These are phyloP conservation scores for Taphrorychus bicolor DNA, from an alignment of 2,888 invertebrate genomes.

Conservation along the genomic window DNA sequence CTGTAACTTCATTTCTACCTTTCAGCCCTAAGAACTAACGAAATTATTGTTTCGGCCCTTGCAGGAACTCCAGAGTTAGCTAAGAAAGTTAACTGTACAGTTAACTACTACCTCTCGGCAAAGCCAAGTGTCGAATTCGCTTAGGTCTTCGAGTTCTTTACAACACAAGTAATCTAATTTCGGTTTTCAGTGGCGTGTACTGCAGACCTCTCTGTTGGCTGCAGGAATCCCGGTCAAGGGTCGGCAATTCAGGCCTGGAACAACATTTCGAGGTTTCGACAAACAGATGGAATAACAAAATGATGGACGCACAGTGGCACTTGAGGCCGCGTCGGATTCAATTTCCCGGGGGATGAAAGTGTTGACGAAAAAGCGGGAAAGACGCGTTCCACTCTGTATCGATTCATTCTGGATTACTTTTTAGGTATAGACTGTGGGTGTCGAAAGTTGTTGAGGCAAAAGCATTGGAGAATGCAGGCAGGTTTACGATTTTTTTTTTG, in stretches of 20 bases:
- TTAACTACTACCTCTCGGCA: not conserved
- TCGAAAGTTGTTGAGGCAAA: too few species aligned
- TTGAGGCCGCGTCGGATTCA: slow-evolving; percentile 29
- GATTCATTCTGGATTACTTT: slow-evolving; percentile 23
- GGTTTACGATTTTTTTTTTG: too few species aligned
- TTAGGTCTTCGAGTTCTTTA: too few species aligned
- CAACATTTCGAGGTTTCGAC: slow-evolving; percentile 19
- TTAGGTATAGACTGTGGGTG: too few species aligned
- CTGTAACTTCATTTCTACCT: too few species aligned
- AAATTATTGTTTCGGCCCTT: not conserved
- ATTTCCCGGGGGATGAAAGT: slow-evolving; percentile 26
- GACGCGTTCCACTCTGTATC: slow-evolving; percentile 20
- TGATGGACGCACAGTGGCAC: slow-evolving; percentile 32
- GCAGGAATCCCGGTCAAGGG: too few species aligned
- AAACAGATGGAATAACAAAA: slow-evolving; percentile 32
- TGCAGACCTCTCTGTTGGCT: too few species aligned
- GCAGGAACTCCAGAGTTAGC: too few species aligned
- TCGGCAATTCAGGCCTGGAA: not conserved
- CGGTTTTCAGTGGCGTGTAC: too few species aligned
- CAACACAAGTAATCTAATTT: not conserved
- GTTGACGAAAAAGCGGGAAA: slow-evolving; percentile 4
- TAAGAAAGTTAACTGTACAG: not conserved
- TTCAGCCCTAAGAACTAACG: not conserved
- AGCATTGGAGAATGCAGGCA: too few species aligned
- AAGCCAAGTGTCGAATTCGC: not conserved